Percentiles rank a stretch among this genome's conserved stretches.
phyloP scores from a whole-genome alignment of 2,888 invertebrate genomes.

The Drosophila longiperda region DNA sequence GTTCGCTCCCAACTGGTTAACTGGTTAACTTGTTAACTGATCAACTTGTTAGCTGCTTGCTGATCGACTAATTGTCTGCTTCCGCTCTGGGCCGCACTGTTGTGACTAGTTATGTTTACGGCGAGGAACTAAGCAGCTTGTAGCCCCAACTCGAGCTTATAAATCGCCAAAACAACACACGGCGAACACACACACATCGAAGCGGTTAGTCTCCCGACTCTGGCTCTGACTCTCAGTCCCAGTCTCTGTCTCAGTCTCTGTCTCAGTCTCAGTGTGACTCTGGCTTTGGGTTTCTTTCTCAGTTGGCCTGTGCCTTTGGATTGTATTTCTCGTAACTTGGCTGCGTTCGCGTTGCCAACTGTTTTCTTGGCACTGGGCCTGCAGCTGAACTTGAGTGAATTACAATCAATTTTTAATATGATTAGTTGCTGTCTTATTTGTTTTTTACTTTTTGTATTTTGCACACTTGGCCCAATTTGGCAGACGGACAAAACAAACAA shows the following conservation, averaged over 20 bases:
- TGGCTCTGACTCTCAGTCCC: not conserved
- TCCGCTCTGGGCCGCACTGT: conserved; percentile 57
- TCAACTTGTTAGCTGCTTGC: conserved; percentile 41
- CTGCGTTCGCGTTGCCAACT: conserved; percentile 55
- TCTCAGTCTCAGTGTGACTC: conserved; percentile 5
- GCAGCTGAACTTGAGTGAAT: conserved; percentile 57
- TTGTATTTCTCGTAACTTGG: conserved; percentile 33
- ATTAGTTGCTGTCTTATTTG: conserved; percentile 2
- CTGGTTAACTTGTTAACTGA: conserved; percentile 51
- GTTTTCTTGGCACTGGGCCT: conserved; percentile 27
- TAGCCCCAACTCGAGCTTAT: conserved; percentile 75
- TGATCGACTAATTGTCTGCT: conserved; percentile 36
- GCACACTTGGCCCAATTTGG: conserved; percentile 68
- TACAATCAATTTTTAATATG: conserved; percentile 36
- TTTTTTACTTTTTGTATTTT: conserved; percentile 14
- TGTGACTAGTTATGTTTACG: conserved; percentile 83
- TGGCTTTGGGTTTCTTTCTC: conserved; percentile 14
- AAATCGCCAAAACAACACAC: conserved; percentile 46
- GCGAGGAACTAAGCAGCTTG: conserved; percentile 83
- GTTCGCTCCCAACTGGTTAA: conserved; percentile 29
- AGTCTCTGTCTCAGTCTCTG: not conserved
- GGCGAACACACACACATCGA: conserved; percentile 34
- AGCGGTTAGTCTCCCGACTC: conserved; percentile 36
- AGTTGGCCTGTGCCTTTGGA: conserved; percentile 10
- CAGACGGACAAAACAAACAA: conserved; percentile 23